Percentiles rank a stretch among this genome's conserved stretches.
phyloP scores from a whole-genome alignment of 53 echinoderm and acorn worm species.

The Paracentrotus lividus region DNA sequence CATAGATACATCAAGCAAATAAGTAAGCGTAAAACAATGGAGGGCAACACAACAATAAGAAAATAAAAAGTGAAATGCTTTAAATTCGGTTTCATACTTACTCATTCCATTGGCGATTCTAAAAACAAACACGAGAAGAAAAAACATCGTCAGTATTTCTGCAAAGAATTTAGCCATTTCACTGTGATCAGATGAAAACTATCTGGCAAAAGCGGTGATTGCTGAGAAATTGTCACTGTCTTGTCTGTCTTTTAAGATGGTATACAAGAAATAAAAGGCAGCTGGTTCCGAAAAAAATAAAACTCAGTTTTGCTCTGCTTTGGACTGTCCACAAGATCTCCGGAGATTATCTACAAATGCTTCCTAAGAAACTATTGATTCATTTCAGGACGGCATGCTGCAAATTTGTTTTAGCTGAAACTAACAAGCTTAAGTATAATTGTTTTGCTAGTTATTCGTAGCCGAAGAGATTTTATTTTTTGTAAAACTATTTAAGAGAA shows the following conservation, averaged over 20 bases:
- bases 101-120: constrained; percentile 45
- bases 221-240: neutral
- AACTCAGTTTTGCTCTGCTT: neutral
- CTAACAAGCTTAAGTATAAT: neutral
- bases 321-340: neutral
- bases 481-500: neutral
- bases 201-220: neutral
- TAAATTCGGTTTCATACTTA: neutral
- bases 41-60: neutral
- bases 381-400: constrained; percentile 40
- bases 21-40: neutral
- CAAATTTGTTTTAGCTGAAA: neutral
- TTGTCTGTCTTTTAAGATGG: neutral
- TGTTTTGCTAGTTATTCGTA: neutral
- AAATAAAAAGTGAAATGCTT: neutral
- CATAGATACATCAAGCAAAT: no score
- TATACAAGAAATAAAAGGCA: neutral
- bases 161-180: constrained; percentile 25
- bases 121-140: constrained; percentile 32
- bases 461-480: neutral
- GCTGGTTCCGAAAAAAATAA: constrained; percentile 16
- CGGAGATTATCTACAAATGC: neutral
- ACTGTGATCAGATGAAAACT: neutral
- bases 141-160: constrained; percentile 30
- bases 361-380: constrained; percentile 13